These are phyloP conservation scores for Falco rusticolus DNA, from an alignment of 2,797 vertebrate genomes.

Conservation along the genomic window DNA sequence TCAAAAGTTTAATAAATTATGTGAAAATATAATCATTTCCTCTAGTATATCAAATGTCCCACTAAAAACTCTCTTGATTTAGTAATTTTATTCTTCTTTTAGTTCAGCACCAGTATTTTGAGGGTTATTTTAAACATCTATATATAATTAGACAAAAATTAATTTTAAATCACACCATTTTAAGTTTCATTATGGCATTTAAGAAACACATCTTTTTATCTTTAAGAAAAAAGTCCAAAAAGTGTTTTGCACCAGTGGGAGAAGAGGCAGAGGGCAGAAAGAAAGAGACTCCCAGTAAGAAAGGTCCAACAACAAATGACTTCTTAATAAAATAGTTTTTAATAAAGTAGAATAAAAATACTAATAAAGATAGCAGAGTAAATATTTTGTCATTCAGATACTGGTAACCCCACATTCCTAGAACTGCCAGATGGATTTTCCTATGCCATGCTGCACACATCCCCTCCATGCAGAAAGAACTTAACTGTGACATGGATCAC, in stretches of 20 bases:
- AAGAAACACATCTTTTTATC: neutral
- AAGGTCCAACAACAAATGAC: neutral
- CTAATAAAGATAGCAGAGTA: neutral
- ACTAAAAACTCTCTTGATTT: neutral
- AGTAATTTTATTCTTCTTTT: neutral
- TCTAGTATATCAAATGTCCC: neutral
- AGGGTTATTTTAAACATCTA: neutral
- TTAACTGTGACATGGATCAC: neutral
- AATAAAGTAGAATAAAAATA: neutral
- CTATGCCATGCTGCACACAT: neutral
- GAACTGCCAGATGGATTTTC: neutral
- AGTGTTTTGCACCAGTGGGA: accelerated
- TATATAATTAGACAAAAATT: neutral
- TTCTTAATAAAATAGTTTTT: neutral
- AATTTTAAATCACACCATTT: neutral
- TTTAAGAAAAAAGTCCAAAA: neutral
- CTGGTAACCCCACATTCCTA: neutral
- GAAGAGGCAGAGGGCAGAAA: neutral
- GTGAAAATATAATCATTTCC: neutral
- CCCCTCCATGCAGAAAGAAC: accelerated
- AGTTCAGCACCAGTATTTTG: neutral
- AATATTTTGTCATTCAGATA: neutral
- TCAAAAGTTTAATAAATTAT: neutral
- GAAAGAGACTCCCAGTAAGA: neutral
- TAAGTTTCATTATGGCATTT: neutral